These are phyloP conservation scores for Hemibagrus guttatus DNA, from an alignment of 2,797 vertebrate genomes.

Conservation along the genomic window DNA sequence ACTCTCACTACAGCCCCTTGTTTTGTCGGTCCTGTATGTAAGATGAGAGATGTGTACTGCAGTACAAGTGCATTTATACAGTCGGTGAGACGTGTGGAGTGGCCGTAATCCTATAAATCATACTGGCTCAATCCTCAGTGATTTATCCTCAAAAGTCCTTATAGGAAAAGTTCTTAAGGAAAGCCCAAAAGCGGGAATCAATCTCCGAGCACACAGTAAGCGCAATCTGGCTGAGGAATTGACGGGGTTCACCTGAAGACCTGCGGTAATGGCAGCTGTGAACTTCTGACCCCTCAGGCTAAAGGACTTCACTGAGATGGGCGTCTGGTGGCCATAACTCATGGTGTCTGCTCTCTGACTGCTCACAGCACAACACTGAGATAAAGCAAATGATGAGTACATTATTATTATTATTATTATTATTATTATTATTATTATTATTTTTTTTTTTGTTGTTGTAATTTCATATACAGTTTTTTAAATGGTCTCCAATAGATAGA, in stretches of 20 bases:
- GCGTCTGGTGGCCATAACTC: neutral
- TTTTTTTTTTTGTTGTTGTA: neutral
- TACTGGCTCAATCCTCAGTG: constrained; percentile 3
- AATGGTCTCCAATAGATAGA: neutral
- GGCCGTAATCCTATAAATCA: constrained; percentile 29
- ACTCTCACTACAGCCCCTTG: neutral
- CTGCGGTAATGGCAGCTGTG: constrained; percentile 34
- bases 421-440: neutral
- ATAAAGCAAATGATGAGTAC: neutral
- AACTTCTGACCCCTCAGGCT: constrained; percentile 21
- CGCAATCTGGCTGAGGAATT: constrained; percentile 29
- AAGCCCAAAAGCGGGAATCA: constrained; percentile 6
- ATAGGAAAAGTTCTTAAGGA: constrained; percentile 30
- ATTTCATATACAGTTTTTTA: neutral
- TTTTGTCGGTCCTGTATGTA: neutral
- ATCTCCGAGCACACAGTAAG: constrained; percentile 32
- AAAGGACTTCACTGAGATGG: constrained; percentile 12
- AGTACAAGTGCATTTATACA: constrained; percentile 15
- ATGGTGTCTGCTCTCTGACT: neutral
- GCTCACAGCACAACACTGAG: neutral
- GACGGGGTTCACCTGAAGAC: constrained; percentile 37
- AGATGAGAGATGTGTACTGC: neutral
- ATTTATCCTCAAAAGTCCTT: constrained; percentile 28
- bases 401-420: neutral
- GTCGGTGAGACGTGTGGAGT: neutral